Conservation (phyloP, 2,113 vertebrate species). For the Phocoena phocoena region DNA sequence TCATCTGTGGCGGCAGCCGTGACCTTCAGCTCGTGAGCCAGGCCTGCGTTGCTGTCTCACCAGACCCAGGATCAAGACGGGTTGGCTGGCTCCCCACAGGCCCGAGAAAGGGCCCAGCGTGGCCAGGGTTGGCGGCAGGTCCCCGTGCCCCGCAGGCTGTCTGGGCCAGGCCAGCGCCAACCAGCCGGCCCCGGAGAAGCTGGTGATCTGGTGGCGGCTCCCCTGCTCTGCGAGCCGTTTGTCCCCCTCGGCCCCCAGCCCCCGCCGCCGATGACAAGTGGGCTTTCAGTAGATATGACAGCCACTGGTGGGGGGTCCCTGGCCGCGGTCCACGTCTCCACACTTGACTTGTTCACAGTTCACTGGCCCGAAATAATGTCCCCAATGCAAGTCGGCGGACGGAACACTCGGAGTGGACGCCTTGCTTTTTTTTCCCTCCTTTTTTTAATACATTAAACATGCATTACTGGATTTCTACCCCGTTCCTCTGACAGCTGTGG, state of each 20-base stretch:
- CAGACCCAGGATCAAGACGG: accelerated
- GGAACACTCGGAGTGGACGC: constrained; percentile 81
- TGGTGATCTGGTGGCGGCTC: constrained; percentile 72
- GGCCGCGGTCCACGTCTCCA: constrained; percentile 85
- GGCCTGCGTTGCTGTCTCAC: accelerated
- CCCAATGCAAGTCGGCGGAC: constrained; percentile 84
- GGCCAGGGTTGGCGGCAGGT: constrained; percentile 63
- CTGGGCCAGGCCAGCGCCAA: constrained; percentile 61
- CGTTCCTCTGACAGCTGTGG: constrained; percentile 87
- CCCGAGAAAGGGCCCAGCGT: not conserved
- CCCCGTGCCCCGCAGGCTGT: constrained; percentile 69
- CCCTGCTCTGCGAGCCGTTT: constrained; percentile 71
- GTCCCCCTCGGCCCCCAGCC: constrained; percentile 78
- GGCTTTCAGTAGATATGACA: constrained; percentile 88
- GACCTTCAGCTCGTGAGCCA: accelerated
- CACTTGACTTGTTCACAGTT: constrained; percentile 87
- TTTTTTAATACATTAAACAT: constrained; percentile 86
- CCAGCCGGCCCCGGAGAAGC: constrained; percentile 69
- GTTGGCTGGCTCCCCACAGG: not conserved
- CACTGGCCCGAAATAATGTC: constrained; percentile 87
- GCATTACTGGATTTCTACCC: constrained; percentile 85
- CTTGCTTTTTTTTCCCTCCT: not conserved
- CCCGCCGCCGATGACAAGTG: constrained; percentile 83
- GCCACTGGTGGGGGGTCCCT: constrained; percentile 86
- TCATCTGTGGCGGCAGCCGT: accelerated